A percentile compares a stretch with the other conserved stretches of the same genome.
These are phyloP conservation scores for Eublepharis macularius DNA, from an alignment of 2,113 vertebrate genomes.

Conservation along the genomic window DNA sequence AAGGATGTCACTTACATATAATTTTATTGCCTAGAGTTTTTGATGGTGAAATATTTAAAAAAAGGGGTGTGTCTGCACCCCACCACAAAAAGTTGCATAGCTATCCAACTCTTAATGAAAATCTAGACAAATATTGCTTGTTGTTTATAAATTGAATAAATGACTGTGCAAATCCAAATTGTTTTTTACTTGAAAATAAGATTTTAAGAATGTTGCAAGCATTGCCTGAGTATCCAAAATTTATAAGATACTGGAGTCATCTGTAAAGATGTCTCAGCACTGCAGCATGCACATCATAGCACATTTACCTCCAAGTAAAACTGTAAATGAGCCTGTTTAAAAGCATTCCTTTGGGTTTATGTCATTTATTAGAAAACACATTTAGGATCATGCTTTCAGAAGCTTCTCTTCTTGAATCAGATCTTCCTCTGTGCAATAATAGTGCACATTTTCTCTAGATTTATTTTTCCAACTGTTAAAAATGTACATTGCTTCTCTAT, in stretches of 20 bases:
- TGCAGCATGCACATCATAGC: conserved; percentile 30
- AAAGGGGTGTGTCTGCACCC: neutral
- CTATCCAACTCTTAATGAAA: neutral
- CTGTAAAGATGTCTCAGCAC: conserved; percentile 48
- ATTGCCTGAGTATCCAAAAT: conserved; percentile 26
- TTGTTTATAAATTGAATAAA: neutral
- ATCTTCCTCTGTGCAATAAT: conserved; percentile 62
- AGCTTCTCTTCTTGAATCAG: conserved; percentile 66
- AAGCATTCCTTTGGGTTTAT: conserved; percentile 63
- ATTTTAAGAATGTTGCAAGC: conserved; percentile 7
- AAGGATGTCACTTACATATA: neutral
- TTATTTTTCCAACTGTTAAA: neutral
- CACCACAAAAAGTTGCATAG: neutral
- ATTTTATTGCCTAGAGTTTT: neutral
- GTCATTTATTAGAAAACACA: conserved; percentile 65
- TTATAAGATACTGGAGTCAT: conserved; percentile 25
- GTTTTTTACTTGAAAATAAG: neutral
- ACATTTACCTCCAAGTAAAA: conserved; percentile 50
- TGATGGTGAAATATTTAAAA: neutral
- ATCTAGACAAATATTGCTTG: neutral
- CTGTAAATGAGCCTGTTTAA: conserved; percentile 44
- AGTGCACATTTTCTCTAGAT: conserved; percentile 36
- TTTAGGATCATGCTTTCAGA: conserved; percentile 62
- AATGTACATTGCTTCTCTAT: neutral
- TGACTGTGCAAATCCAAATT: conserved; percentile 43